Evolutionary conservation across 2,113 vertebrate genomes (phyloP).

Genomic region (Gnathonemus echidnorhynchus): DNA sequence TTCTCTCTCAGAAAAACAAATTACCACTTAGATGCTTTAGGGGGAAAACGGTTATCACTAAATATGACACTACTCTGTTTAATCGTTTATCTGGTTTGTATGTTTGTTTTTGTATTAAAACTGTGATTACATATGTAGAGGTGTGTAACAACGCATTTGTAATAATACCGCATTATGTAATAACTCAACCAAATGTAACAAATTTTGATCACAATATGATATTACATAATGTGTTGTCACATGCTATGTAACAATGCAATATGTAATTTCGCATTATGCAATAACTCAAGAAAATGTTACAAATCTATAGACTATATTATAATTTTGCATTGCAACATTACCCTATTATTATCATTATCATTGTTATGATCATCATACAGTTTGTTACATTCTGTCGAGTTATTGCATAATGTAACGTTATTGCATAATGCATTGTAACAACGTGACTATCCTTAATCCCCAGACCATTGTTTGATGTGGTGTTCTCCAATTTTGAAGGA

Average conservation of each 20-base stretch:
- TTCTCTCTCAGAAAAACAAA: conserved; percentile 65
- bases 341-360: not conserved
- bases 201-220: too few species aligned
- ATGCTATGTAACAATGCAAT: not conserved
- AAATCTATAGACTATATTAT: not conserved
- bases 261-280: not conserved
- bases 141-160: not conserved
- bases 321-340: not conserved
- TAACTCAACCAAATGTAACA: not conserved
- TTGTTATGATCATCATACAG: not conserved
- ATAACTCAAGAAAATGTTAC: not conserved
- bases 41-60: conserved; percentile 73
- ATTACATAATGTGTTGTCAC: too few species aligned
- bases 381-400: not conserved
- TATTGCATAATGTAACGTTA: not conserved
- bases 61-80: conserved; percentile 76
- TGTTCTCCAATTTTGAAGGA: conserved; percentile 50
- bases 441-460: conserved; percentile 59
- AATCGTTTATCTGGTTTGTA: conserved; percentile 59
- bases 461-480: conserved; percentile 53
- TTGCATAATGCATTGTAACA: not conserved
- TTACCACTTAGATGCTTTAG: conserved; percentile 10
- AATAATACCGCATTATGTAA: not conserved
- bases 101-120: conserved; percentile 44
- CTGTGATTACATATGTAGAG: not conserved